phyloP scores from a whole-genome alignment of 2,797 vertebrate species.

The Babyrousa celebensis region DNA sequence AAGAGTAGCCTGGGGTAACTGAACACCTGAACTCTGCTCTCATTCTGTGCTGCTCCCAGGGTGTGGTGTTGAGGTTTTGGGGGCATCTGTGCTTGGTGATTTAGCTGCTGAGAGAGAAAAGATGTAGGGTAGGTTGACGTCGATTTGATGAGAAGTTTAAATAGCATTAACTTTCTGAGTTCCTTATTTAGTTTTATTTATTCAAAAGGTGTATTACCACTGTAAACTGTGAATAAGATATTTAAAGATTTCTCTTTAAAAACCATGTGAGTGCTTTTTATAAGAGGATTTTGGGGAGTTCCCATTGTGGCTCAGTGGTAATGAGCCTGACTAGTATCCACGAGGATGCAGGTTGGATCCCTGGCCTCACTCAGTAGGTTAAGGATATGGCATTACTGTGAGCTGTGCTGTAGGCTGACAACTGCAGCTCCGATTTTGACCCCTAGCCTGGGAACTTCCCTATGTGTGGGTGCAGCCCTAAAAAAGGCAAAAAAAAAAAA shows the following conservation, averaged over 20 bases:
- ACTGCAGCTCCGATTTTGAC: too few relatives aligned
- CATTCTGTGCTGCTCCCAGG: neutral
- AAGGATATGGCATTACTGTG: too few relatives aligned
- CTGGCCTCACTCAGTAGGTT: too few relatives aligned
- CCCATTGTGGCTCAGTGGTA: too few relatives aligned
- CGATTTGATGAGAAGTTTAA: slow-evolving; percentile 49
- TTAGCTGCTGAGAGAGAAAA: slow-evolving; percentile 54
- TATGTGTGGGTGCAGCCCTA: too few relatives aligned
- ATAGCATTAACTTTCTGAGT: slow-evolving; percentile 74
- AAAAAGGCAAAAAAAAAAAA: too few relatives aligned
- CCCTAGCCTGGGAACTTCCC: too few relatives aligned
- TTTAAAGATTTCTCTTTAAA: slow-evolving; percentile 82
- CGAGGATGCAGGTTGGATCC: too few relatives aligned
- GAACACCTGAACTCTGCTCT: neutral
- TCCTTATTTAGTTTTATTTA: slow-evolving; percentile 80
- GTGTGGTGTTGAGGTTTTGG: neutral
- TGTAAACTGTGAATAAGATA: slow-evolving; percentile 78
- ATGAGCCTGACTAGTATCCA: too few relatives aligned
- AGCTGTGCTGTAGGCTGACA: too few relatives aligned
- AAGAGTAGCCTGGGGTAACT: neutral
- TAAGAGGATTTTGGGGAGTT: slow-evolving; percentile 35
- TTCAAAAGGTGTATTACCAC: slow-evolving; percentile 77
- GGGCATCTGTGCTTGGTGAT: neutral
- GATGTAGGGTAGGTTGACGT: slow-evolving; percentile 53
- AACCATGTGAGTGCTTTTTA: slow-evolving; percentile 45